Base-by-base conservation (phyloP, 2,797 vertebrate species). In the Lycodopsis pacificus region DNA sequence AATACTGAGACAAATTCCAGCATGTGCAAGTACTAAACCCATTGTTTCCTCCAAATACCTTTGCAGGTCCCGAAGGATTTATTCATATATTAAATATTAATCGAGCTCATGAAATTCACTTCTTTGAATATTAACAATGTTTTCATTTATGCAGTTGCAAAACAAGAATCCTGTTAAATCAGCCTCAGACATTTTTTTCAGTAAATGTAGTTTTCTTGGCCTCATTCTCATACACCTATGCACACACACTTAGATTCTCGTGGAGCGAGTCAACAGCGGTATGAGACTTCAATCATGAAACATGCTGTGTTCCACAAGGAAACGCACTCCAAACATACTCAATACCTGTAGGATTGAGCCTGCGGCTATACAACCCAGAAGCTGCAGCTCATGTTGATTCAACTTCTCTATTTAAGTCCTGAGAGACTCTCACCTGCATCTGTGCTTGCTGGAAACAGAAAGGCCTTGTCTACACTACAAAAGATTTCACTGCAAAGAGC, bases 331-430 rank as follows among this genome's bases (percentile, higher is more conserved):
- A 65, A 82, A 30, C 30, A 30, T 30, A 30, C 4, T 30, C 30
- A 30, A 58, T 90, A 87, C 85, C 89, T 71, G 77, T 82, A 87
- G 91, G 85, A 72, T 77, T 7, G 57, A 70, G 88, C 89, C 88
- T 32, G 88, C 56, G 83, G 90, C 89, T 14, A n/a, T 87, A 87
- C 83, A 88, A 85, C 82, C 77, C 76, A 73, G 82, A 79, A 87
- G 80, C 91, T 77, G 80, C 15, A 20, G 82, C 80, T 68, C 82
- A 76, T 88, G 86, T 61, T 71, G 72, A 88, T 92, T 90, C 88
- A 85, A 64, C 83, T 71, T 62, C 63, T 86, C 81, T 89, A 63
- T 80, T 82, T 59, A 75, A 87, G 72, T 84, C 92, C 90, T 76
- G 59, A 8, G 90, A 88, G 90, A 91, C 71, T 61, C 63, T 79